These are phyloP conservation scores for Gavialis gangeticus DNA, from an alignment of 2,113 vertebrate species.

Conservation along the genomic window DNA sequence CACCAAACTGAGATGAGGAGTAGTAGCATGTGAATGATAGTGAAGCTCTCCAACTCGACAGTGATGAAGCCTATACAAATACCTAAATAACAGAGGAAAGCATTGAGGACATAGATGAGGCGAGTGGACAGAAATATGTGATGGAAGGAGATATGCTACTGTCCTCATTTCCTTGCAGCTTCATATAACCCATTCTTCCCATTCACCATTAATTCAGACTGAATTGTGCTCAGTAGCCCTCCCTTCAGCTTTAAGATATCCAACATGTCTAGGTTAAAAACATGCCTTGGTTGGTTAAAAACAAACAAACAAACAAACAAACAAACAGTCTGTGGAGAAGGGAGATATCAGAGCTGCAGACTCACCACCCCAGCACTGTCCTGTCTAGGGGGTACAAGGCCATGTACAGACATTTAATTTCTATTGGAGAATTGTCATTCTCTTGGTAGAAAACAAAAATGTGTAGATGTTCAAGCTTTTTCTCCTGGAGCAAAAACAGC, in stretches of 20 bases:
- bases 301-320: too few relatives aligned
- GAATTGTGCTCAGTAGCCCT: not conserved
- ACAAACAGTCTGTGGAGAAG: too few relatives aligned
- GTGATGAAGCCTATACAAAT: not conserved
- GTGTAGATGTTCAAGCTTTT: too few relatives aligned
- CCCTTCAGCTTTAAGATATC: not conserved
- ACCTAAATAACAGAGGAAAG: not conserved
- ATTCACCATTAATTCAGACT: not conserved
- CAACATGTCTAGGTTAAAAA: not conserved
- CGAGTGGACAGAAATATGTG: not conserved
- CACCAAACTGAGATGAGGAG: too few relatives aligned
- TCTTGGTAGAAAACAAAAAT: too few relatives aligned
- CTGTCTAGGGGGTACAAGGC: too few relatives aligned
- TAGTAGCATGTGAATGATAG: not conserved
- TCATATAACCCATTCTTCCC: not conserved
- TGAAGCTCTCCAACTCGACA: slow-evolving; percentile 9
- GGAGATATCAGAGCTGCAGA: too few relatives aligned
- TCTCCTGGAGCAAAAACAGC: too few relatives aligned
- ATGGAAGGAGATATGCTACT: not conserved
- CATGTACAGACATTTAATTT: too few relatives aligned
- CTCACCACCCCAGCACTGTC: too few relatives aligned
- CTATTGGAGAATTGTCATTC: too few relatives aligned
- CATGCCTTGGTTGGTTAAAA: not conserved
- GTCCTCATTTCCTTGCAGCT: not conserved
- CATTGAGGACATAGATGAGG: not conserved